These are phyloP conservation scores for Tricholaema leucomelas DNA, from an alignment of 2,113 vertebrate genomes.

Conservation along the genomic window DNA sequence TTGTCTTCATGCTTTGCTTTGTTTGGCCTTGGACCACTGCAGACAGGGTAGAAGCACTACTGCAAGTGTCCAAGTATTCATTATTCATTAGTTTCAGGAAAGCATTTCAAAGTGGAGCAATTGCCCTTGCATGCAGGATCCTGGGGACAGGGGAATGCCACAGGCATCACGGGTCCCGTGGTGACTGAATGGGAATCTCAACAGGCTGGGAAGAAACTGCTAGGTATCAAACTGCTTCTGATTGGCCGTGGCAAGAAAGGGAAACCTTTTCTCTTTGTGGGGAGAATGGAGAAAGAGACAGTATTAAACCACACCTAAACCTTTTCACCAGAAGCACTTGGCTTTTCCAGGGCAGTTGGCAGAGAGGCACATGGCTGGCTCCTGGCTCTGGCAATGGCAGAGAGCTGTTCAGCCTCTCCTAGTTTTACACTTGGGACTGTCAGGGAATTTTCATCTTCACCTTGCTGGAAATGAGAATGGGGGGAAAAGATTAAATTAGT, in stretches of 20 bases:
- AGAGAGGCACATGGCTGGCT: neutral
- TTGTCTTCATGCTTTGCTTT: neutral
- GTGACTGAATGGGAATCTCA: neutral
- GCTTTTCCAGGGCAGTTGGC: neutral
- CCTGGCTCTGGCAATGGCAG: fast-evolving
- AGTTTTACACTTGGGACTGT: neutral
- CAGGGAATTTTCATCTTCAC: neutral
- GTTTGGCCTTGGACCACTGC: neutral
- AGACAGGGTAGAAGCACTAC: neutral
- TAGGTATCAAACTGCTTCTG: neutral
- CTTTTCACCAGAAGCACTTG: neutral
- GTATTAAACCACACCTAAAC: neutral
- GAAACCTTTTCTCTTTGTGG: neutral
- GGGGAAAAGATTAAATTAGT: neutral
- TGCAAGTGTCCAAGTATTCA: neutral
- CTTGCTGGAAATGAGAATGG: neutral
- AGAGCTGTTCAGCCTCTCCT: neutral
- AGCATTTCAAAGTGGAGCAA: neutral
- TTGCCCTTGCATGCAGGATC: neutral
- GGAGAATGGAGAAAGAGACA: neutral
- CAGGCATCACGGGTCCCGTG: fast-evolving
- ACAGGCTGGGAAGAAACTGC: neutral
- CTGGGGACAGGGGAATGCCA: neutral
- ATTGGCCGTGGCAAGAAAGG: neutral
- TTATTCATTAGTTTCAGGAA: neutral